These are phyloP conservation scores for Numida meleagris DNA, from an alignment of 2,113 vertebrate genomes.

Conservation along the genomic window DNA sequence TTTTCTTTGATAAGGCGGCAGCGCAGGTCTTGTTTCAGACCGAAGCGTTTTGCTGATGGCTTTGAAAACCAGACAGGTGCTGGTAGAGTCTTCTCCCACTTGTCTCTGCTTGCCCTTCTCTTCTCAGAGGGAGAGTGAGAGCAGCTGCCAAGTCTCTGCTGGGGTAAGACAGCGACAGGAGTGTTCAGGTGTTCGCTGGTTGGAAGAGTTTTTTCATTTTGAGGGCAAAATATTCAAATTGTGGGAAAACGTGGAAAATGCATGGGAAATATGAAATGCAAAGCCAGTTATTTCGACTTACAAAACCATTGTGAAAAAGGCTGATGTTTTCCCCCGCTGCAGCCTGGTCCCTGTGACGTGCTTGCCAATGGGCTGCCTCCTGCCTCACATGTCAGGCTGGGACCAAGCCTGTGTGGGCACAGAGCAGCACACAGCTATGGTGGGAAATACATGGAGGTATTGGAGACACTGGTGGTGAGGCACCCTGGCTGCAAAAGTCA, in stretches of 20 bases:
- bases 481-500: neutral
- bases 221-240: neutral
- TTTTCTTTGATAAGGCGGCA: accelerated
- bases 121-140: neutral
- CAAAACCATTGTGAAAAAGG: neutral
- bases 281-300: accelerated
- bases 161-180: neutral
- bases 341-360: neutral
- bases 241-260: neutral
- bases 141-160: accelerated
- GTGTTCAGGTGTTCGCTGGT: neutral
- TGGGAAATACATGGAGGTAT: neutral
- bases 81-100: neutral
- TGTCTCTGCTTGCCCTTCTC: neutral
- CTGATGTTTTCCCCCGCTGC: neutral
- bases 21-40: neutral
- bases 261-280: neutral
- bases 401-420: neutral
- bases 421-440: accelerated
- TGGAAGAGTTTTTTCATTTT: neutral
- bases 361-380: neutral
- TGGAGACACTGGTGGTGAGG: accelerated
- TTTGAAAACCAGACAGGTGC: neutral
- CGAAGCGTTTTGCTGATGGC: neutral
- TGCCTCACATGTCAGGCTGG: accelerated